A percentile compares a stretch with the other conserved stretches of the same genome.
Evolutionary conservation across 2,797 vertebrate genomes (phyloP).

Genomic region (Sebastes itinus): DNA sequence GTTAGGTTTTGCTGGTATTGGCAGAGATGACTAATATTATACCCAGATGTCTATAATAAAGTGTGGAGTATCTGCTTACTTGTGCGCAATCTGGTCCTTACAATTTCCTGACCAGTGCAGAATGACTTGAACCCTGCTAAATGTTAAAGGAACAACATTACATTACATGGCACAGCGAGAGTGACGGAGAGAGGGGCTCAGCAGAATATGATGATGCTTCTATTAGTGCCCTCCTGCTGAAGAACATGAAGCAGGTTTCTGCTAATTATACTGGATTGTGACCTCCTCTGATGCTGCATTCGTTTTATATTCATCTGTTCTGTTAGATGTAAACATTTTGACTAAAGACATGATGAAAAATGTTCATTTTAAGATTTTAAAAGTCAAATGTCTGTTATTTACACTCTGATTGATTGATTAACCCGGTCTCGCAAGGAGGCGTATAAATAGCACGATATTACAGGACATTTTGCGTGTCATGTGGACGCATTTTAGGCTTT

Average conservation of each 20-base stretch:
- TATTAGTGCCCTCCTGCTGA: conserved; percentile 64
- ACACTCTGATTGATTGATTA: neutral
- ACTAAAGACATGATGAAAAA: conserved; percentile 6
- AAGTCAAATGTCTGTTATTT: neutral
- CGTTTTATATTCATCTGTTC: neutral
- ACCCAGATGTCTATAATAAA: conserved; percentile 87
- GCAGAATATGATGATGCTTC: conserved; percentile 80
- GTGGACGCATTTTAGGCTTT: too few species aligned
- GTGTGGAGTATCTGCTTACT: conserved; percentile 85
- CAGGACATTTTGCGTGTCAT: too few species aligned
- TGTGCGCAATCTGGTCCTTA: conserved; percentile 76
- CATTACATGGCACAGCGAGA: conserved; percentile 67
- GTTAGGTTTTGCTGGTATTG: conserved; percentile 82
- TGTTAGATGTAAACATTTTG: conserved; percentile 19
- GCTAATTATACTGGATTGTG: conserved; percentile 45
- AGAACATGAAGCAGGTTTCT: conserved; percentile 53
- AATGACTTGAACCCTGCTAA: conserved; percentile 82
- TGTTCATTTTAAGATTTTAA: neutral
- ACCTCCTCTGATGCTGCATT: conserved; percentile 14
- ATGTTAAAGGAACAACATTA: conserved; percentile 81
- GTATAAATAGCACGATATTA: too few species aligned
- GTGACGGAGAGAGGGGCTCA: conserved; percentile 62
- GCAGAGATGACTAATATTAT: conserved; percentile 89
- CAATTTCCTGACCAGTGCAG: conserved; percentile 80
- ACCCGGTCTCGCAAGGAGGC: too few species aligned